phyloP scores from a whole-genome alignment of 2,113 vertebrate genomes.

The Hydropotes inermis region DNA sequence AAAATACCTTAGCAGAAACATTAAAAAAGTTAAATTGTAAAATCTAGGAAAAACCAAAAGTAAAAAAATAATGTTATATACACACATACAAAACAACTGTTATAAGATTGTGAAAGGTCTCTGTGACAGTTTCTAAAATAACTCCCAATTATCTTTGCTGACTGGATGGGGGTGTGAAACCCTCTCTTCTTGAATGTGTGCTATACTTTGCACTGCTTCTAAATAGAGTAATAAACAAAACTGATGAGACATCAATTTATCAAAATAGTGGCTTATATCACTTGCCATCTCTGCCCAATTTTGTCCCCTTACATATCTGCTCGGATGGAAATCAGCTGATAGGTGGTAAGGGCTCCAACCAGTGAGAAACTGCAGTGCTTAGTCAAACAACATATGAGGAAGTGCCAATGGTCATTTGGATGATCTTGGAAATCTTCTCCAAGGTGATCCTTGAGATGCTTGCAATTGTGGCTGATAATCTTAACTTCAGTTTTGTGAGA shows the following conservation, averaged over 20 bases:
- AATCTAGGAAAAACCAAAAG: not conserved
- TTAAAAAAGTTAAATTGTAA: not conserved
- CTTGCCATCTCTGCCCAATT: not conserved
- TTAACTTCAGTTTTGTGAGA: not conserved
- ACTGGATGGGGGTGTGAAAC: not conserved
- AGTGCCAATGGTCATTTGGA: not conserved
- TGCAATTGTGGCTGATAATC: not conserved
- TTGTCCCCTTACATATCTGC: not conserved
- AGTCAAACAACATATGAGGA: not conserved
- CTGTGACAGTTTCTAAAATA: not conserved
- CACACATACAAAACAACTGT: not conserved
- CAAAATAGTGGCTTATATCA: not conserved
- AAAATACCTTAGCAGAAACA: not conserved
- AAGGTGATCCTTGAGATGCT: not conserved
- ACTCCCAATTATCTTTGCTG: not conserved
- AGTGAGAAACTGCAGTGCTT: not conserved
- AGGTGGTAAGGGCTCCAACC: not conserved
- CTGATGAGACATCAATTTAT: not conserved
- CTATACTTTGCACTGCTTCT: not conserved
- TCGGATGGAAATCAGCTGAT: not conserved
- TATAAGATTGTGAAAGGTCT: not conserved
- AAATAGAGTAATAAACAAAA: not conserved
- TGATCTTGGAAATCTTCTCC: not conserved
- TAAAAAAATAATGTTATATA: not conserved
- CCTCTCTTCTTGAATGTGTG: not conserved